A percentile compares a stretch with the other conserved stretches of the same genome.
These are phyloP conservation scores for Cosmorhoe ocellata DNA, from an alignment of 2,888 invertebrate genomes.

Conservation along the genomic window DNA sequence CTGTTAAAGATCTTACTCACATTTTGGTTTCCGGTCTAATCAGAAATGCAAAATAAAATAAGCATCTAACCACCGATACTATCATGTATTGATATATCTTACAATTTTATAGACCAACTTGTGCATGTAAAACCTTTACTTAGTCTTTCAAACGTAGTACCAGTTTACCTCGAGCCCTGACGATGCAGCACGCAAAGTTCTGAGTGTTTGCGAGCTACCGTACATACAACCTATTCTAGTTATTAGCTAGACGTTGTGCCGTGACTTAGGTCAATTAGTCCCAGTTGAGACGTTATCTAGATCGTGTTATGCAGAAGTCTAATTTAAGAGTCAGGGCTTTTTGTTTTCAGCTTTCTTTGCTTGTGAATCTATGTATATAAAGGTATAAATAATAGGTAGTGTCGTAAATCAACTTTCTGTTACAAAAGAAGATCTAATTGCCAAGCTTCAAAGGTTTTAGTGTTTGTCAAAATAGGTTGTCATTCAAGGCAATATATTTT, in stretches of 20 bases:
- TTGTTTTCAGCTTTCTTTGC: constrained; percentile 8
- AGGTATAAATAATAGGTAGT: too few species aligned
- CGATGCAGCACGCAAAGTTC: constrained; percentile 46
- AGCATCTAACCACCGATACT: too few species aligned
- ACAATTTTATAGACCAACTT: constrained; percentile 12
- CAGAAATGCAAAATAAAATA: too few species aligned
- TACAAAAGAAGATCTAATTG: too few species aligned
- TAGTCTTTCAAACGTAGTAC: constrained; percentile 17
- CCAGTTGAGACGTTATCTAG: constrained; percentile 41
- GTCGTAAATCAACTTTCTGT: too few species aligned
- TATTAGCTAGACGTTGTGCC: constrained; percentile 51
- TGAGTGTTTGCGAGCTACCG: constrained; percentile 43
- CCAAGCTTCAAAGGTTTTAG: too few species aligned
- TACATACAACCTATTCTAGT: constrained; percentile 59
- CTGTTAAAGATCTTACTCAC: too few species aligned
- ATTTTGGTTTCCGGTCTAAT: too few species aligned
- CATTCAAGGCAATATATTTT: too few species aligned
- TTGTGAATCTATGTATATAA: not conserved
- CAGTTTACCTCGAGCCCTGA: constrained; percentile 31
- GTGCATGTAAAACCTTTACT: constrained; percentile 13
- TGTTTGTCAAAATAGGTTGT: too few species aligned
- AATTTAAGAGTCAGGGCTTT: constrained; percentile 17
- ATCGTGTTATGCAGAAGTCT: constrained; percentile 33
- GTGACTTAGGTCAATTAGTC: constrained; percentile 56
- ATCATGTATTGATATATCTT: not conserved